A percentile compares a stretch with the other conserved stretches of the same genome.
Evolutionary conservation across 1,140 invertebrate genomes (phyloP).

Genomic region (Apis laboriosa): DNA sequence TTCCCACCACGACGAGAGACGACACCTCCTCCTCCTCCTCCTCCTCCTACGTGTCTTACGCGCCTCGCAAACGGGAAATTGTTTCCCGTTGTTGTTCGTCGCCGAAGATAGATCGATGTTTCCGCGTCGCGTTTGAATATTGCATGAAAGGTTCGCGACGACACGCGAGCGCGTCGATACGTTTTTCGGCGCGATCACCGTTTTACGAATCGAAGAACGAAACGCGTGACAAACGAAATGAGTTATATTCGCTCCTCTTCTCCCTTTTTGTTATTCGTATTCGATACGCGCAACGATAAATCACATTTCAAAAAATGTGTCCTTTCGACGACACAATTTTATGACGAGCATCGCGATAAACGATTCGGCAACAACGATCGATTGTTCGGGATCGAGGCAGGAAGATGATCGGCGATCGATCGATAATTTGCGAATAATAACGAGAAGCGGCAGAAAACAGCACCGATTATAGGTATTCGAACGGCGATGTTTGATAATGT

Average conservation of each 20-base stretch:
- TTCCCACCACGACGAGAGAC: not conserved
- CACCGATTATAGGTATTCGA: not conserved
- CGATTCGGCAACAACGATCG: not conserved
- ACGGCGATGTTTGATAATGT: not conserved
- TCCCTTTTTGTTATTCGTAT: not conserved
- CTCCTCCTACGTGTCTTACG: not conserved
- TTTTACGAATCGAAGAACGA: not conserved
- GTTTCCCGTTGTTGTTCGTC: constrained; percentile 19
- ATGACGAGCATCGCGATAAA: not conserved
- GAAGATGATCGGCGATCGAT: too few species aligned
- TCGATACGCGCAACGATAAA: constrained; percentile 40
- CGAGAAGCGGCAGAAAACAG: not conserved
- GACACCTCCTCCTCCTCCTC: too few species aligned
- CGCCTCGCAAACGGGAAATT: not conserved
- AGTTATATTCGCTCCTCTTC: constrained; percentile 53
- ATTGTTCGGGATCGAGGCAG: too few species aligned
- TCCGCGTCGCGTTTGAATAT: constrained; percentile 33
- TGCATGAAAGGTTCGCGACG: not conserved
- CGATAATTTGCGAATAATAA: not conserved
- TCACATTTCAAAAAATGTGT: constrained; percentile 40
- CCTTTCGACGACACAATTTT: constrained; percentile 10
- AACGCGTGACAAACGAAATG: constrained; percentile 52
- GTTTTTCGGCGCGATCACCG: not conserved
- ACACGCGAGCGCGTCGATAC: not conserved
- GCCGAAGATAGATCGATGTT: constrained; percentile 33